Conservation (phyloP, 2,797 vertebrate species). For the Xiphophorus birchmanni region DNA sequence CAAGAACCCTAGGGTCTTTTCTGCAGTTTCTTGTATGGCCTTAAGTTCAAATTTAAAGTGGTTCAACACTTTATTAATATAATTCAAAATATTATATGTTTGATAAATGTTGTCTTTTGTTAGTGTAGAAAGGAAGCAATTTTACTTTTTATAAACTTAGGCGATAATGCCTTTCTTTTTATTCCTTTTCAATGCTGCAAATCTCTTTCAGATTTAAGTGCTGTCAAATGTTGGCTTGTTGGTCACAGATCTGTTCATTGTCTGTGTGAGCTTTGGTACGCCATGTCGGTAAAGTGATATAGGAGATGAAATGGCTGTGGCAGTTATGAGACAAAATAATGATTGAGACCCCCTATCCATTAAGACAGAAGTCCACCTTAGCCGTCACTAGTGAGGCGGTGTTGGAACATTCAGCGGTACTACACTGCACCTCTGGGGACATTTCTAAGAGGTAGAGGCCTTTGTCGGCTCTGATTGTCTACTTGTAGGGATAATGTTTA, state of each 20-base stretch:
- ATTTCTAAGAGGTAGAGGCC: slow-evolving; percentile 70
- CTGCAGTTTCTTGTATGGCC: neutral
- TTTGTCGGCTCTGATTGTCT: slow-evolving; percentile 78
- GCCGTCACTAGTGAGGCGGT: slow-evolving; percentile 83
- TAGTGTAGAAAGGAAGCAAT: slow-evolving; percentile 55
- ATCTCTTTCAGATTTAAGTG: slow-evolving; percentile 51
- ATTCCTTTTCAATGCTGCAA: slow-evolving; percentile 50
- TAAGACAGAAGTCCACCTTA: slow-evolving; percentile 62
- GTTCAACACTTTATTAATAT: slow-evolving; percentile 18
- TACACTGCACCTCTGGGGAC: slow-evolving; percentile 71
- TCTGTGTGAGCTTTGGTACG: slow-evolving; percentile 66
- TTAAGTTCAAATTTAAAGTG: slow-evolving; percentile 29
- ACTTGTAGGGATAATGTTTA: slow-evolving; percentile 62
- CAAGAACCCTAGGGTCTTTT: neutral
- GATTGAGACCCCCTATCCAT: slow-evolving; percentile 52
- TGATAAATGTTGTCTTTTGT: slow-evolving; percentile 55
- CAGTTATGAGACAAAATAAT: slow-evolving; percentile 57
- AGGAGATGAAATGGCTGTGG: slow-evolving; percentile 47
- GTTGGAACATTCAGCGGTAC: slow-evolving; percentile 76
- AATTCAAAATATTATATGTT: neutral
- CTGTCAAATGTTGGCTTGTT: slow-evolving; percentile 47
- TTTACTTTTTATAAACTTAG: slow-evolving; percentile 52
- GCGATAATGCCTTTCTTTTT: slow-evolving; percentile 47
- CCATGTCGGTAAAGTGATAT: slow-evolving; percentile 44
- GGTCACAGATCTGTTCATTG: slow-evolving; percentile 50